These are phyloP conservation scores for Atrichornis clamosus DNA, from an alignment of 2,113 vertebrate species.

Conservation along the genomic window DNA sequence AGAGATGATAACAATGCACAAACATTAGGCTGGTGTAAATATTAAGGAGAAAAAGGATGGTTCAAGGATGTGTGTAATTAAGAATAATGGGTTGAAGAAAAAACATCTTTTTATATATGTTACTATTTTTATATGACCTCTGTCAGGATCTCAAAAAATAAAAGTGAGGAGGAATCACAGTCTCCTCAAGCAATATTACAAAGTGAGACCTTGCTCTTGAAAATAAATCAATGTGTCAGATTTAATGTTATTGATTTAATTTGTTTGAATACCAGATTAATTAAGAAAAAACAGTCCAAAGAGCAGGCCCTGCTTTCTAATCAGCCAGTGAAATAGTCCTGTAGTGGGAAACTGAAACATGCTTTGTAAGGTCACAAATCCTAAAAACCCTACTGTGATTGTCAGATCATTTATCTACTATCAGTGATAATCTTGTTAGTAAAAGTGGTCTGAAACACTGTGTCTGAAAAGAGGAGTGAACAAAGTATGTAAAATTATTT, in stretches of 20 bases:
- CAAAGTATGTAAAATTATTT: neutral
- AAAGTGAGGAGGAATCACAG: neutral
- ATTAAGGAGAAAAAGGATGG: neutral
- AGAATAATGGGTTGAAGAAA: neutral
- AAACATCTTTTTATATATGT: neutral
- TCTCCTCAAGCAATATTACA: neutral
- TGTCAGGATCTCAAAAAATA: neutral
- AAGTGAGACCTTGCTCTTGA: neutral
- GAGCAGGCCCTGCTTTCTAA: neutral
- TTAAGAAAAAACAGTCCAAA: neutral
- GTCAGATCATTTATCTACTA: neutral
- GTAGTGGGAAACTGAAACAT: neutral
- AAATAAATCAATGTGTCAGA: slow-evolving; percentile 21
- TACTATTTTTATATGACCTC: slow-evolving; percentile 16
- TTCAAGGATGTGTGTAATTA: neutral
- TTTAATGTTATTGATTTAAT: slow-evolving; percentile 33
- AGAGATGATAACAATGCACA: neutral
- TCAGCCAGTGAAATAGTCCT: neutral
- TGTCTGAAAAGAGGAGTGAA: neutral
- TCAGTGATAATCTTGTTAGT: neutral
- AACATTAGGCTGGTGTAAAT: neutral
- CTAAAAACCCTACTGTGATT: neutral
- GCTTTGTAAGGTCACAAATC: neutral
- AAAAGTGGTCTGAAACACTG: neutral
- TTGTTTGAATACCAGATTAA: slow-evolving; percentile 19